Evolutionary conservation across 2,888 invertebrate genomes (phyloP).

Genomic region (Nezara viridula): DNA sequence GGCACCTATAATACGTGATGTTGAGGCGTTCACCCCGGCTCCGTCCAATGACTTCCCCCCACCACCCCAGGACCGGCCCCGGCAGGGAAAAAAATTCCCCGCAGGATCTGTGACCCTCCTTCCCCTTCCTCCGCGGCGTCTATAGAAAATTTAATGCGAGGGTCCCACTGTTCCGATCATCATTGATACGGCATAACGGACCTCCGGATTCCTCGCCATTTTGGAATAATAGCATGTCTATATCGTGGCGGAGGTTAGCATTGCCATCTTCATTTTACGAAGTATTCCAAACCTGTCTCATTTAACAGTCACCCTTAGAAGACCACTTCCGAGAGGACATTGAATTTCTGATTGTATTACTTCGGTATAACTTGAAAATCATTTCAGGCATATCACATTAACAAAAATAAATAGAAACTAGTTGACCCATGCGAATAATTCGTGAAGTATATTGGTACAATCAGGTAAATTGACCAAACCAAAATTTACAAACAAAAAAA

Average conservation of each 20-base stretch:
- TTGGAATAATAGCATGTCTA: background rate
- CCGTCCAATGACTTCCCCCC: slow-evolving; percentile 51
- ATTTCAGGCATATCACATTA: background rate
- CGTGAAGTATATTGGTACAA: no score
- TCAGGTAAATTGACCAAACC: no score
- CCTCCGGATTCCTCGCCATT: background rate
- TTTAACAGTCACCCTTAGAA: background rate
- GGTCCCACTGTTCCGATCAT: slow-evolving; percentile 27
- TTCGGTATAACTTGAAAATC: background rate
- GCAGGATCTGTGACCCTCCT: slow-evolving; percentile 4
- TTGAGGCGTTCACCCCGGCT: slow-evolving; percentile 43
- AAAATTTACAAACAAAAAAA: no score
- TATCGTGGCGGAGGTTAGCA: background rate
- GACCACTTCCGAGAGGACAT: no score
- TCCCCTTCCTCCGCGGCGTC: background rate
- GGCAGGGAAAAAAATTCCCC: slow-evolving; percentile 39
- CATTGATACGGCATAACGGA: background rate
- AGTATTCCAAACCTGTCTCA: background rate
- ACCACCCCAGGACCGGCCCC: background rate
- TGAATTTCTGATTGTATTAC: background rate
- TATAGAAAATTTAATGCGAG: slow-evolving; percentile 50
- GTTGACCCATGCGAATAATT: no score
- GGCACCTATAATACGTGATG: slow-evolving; percentile 53
- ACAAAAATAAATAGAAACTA: no score
- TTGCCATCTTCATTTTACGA: background rate